Evolutionary conservation across 64 coral and sea anemone genomes (phyloP).

Genomic region (Pocillopora verrucosa): DNA sequence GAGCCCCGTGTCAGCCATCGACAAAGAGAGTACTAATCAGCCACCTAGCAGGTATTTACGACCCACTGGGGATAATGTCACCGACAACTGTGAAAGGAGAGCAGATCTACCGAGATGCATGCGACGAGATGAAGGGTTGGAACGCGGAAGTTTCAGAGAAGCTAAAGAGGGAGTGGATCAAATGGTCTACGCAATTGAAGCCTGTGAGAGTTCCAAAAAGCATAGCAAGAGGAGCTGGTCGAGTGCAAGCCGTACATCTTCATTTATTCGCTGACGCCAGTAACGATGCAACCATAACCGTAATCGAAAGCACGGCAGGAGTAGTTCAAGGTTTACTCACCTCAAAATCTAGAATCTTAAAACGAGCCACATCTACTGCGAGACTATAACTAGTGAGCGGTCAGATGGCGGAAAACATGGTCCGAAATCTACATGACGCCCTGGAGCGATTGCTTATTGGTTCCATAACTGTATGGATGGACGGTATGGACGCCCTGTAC

Average conservation of each 20-base stretch:
- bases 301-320: not conserved
- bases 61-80: slow-evolving; percentile 33
- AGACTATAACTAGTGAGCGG: slow-evolving; percentile 34
- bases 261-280: slow-evolving; percentile 44
- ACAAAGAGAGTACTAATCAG: slow-evolving; percentile 16
- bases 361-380: slow-evolving; percentile 22
- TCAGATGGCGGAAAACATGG: not conserved
- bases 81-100: slow-evolving; percentile 34
- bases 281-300: slow-evolving; percentile 37
- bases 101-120: slow-evolving; percentile 43
- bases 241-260: slow-evolving; percentile 30
- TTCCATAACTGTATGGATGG: slow-evolving; percentile 20
- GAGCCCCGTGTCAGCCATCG: not conserved
- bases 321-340: slow-evolving; percentile 38
- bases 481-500: slow-evolving; percentile 31
- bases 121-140: slow-evolving; percentile 31
- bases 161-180: slow-evolving; percentile 6
- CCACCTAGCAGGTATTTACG: slow-evolving; percentile 17
- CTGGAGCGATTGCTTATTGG: slow-evolving; percentile 6
- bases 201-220: slow-evolving; percentile 48
- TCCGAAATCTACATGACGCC: slow-evolving; percentile 2
- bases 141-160: not conserved
- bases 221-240: not conserved
- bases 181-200: slow-evolving; percentile 39
- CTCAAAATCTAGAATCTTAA: slow-evolving; percentile 73